These are phyloP conservation scores for Drosophila setifemur DNA, from an alignment of 1,140 invertebrate genomes.

Conservation along the genomic window DNA sequence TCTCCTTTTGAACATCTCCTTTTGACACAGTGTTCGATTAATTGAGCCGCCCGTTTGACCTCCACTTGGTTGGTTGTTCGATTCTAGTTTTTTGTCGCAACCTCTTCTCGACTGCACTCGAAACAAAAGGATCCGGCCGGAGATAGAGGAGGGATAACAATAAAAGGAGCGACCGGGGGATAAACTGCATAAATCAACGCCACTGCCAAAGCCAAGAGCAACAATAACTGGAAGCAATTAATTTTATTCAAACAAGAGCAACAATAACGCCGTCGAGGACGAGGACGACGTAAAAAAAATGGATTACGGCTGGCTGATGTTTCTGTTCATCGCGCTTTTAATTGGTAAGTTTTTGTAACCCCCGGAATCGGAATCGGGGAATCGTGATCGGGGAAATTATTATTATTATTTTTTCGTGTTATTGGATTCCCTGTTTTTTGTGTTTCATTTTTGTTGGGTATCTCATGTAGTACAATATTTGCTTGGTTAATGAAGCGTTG, in stretches of 20 bases:
- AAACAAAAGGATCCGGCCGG: slow-evolving; percentile 26
- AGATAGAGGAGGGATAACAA: slow-evolving; percentile 1
- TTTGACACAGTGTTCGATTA: slow-evolving; percentile 74
- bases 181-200: slow-evolving; percentile 37
- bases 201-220: slow-evolving; percentile 36
- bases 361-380: no score
- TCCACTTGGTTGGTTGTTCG: slow-evolving; percentile 10
- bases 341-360: slow-evolving; percentile 64
- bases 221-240: slow-evolving; percentile 61
- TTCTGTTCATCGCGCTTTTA: slow-evolving; percentile 55
- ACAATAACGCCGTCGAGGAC: slow-evolving; percentile 24
- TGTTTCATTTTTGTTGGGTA: background rate
- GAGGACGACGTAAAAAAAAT: slow-evolving; percentile 47
- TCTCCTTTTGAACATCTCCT: slow-evolving; percentile 18
- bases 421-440: background rate
- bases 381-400: slow-evolving; percentile 17
- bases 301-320: slow-evolving; percentile 69
- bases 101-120: slow-evolving; percentile 8
- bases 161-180: background rate
- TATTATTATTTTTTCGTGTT: slow-evolving; percentile 21
- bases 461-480: slow-evolving; percentile 16
- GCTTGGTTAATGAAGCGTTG: slow-evolving; percentile 42
- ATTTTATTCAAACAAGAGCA: slow-evolving; percentile 53
- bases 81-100: slow-evolving; percentile 47
- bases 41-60: slow-evolving; percentile 53